Evolutionary conservation across 1,140 invertebrate species (phyloP), one percentile per base, ranked within the genome.

Genomic region (Ceratosolen fusciceps): DNA sequence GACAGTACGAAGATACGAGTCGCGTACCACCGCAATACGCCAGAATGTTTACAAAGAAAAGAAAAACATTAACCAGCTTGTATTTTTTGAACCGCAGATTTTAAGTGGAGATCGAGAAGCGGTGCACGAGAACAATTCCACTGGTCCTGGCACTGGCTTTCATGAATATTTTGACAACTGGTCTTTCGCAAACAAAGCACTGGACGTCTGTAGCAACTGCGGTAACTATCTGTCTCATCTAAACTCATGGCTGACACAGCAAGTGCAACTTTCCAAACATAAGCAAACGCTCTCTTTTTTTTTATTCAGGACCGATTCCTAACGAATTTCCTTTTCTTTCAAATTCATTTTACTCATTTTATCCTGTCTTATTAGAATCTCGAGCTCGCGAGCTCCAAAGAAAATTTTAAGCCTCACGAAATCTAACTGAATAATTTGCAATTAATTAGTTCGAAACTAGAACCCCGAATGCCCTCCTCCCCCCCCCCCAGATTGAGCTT

Each of bases 191-290:
- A 72, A 80, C 9, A 84, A 85, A 73, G 84, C 82, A 21, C 86
- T 87, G 5, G 85, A 86, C 31, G 47, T 86, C 71, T 90, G 89
- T 79, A 80, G 80, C 37, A 81, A 89, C 52, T 90, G 89, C 74
- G 88, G 89, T 90, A 87, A 89, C 65, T 86, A 73, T 75, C 24
- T 39, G 31, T 49, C 24, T 39, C 74, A 58, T n/a, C n/a, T 56
- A n/a, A 74, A 62, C 70, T 49, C 31, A 34, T 52, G 10, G 29
- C 16, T 52, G n/a, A 34, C 47, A 31, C 29, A n/a, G n/a, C n/a
- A 52, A 76, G 65, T 71, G 37, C 70, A 49, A 78, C 56, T 65
- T 76, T 73, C 31, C 29, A 37, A 56, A 16, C n/a, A 24, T 21
- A 9, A 3, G 9, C 16, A n/a, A 71, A 4, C 43, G 31, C 5